Base-by-base conservation (phyloP, 2,888 invertebrate species). In the Anoncus sp. region DNA sequence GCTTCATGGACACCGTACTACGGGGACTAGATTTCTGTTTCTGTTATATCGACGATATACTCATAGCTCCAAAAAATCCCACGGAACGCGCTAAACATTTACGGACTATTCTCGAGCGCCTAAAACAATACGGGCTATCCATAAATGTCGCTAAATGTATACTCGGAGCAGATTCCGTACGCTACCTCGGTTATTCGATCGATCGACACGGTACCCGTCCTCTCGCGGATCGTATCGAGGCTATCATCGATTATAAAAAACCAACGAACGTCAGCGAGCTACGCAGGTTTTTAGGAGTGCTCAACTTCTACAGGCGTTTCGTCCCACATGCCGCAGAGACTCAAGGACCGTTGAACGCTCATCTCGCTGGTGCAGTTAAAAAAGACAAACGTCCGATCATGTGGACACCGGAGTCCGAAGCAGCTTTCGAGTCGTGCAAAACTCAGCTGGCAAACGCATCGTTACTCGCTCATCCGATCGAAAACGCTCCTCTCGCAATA, bases 131-230 rank as follows among this genome's bases (percentile, higher is more conserved):
- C 22, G 84, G 85, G 4, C 55, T 87, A 1, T 81, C 75, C 0
- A 59, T 87, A 9, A 84, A 86, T 72, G 63, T 81, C 3, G 31
- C 72, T 0, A 87, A 87, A 77, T 82, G 82, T 14, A 18, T 18
- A 3, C 49, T 81, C 16, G 60, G 63, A 4, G 45, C 55, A 12
- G 1, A 38, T 0, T 14, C 45, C 2, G 66, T 82, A 1, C 16
- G 18, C 1, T 82, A 72, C 57, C 55, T 80, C 5, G 82, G 82
- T 1, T 73, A 76, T 43, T 10, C 16, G n/a, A 72, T 80, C 2
- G 57, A 66, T 4, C 4, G 53, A 12, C 65, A 72, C 7, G 82
- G 82, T 16, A 74, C 59, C 20, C 35, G 27, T 18, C 80, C 81
- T 3, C 60, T 77, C 0, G 49, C 74, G 2, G 74, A 79, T n/a